A percentile compares a stretch with the other conserved stretches of the same genome.
These are phyloP conservation scores for Dufourea novaeangliae DNA, from an alignment of 1,140 invertebrate species.

Conservation along the genomic window DNA sequence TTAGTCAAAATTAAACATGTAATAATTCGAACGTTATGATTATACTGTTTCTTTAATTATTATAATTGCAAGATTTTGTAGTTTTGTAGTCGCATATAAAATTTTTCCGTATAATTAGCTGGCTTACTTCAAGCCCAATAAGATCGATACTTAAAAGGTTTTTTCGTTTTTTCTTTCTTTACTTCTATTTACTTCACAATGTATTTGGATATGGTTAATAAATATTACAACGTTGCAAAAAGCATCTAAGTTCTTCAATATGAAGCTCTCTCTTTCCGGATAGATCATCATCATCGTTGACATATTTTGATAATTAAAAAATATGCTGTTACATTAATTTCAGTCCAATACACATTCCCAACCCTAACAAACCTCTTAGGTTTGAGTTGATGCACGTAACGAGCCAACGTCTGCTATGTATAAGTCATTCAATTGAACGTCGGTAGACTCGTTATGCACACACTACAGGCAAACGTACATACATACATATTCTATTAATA, in stretches of 20 bases:
- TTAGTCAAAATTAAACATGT: constrained; percentile 52
- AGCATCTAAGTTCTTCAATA: constrained; percentile 68
- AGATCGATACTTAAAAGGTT: constrained; percentile 59
- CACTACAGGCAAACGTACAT: constrained; percentile 75
- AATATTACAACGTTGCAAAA: constrained; percentile 67
- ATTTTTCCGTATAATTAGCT: constrained; percentile 47
- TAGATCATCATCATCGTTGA: constrained; percentile 59
- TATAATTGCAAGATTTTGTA: constrained; percentile 58
- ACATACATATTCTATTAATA: constrained; percentile 72
- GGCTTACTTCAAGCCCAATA: constrained; percentile 41
- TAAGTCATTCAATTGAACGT: constrained; percentile 64
- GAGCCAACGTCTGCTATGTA: constrained; percentile 57
- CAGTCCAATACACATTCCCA: constrained; percentile 71
- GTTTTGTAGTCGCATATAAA: constrained; percentile 61
- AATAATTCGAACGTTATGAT: constrained; percentile 56
- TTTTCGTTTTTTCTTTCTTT: constrained; percentile 37
- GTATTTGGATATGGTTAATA: constrained; percentile 62
- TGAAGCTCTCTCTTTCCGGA: constrained; percentile 61
- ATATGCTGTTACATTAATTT: constrained; percentile 65
- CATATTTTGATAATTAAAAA: constrained; percentile 64
- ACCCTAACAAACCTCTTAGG: constrained; percentile 55
- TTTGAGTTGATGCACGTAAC: constrained; percentile 56
- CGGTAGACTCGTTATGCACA: constrained; percentile 67
- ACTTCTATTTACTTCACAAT: constrained; percentile 54
- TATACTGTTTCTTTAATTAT: constrained; percentile 52